Conservation (phyloP, 2,888 invertebrate genomes). For the Augochlorella aurata region DNA sequence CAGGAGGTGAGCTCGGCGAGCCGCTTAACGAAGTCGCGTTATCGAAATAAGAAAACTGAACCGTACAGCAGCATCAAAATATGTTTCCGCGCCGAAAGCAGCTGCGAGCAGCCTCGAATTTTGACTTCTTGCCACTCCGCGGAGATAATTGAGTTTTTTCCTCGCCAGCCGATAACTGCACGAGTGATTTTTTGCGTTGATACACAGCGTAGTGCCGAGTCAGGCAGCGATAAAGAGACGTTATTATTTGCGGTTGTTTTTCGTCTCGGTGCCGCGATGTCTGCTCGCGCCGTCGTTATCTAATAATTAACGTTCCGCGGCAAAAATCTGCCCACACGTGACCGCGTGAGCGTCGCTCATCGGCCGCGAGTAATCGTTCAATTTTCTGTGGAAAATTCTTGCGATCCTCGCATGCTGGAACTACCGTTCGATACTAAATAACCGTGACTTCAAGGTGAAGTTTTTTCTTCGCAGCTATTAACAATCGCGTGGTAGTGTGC, state of each 20-base stretch:
- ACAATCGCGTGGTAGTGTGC: not conserved
- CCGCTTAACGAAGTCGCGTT: slow-evolving; percentile 9
- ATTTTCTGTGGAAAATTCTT: slow-evolving; percentile 35
- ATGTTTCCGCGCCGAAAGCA: not conserved
- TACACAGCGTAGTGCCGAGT: not conserved
- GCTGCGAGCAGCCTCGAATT: not conserved
- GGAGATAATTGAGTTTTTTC: not conserved
- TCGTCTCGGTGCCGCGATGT: slow-evolving; percentile 60
- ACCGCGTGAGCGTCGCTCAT: not conserved
- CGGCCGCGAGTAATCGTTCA: not conserved
- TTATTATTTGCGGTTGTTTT: slow-evolving; percentile 39
- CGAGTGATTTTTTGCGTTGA: slow-evolving; percentile 5
- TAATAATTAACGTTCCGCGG: slow-evolving; percentile 41
- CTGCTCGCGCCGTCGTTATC: slow-evolving; percentile 54
- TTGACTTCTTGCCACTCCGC: too few species aligned
- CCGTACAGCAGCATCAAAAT: too few species aligned
- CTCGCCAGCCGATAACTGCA: not conserved
- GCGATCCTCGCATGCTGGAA: not conserved
- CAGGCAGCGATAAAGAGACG: slow-evolving; percentile 29
- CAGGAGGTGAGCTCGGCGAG: slow-evolving; percentile 5
- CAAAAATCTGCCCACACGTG: slow-evolving; percentile 19
- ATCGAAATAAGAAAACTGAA: not conserved
- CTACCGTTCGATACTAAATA: not conserved
- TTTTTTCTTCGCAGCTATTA: not conserved
- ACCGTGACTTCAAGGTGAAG: slow-evolving; percentile 9